phyloP scores from a whole-genome alignment of 2,888 invertebrate species.

The Catocala nupta region DNA sequence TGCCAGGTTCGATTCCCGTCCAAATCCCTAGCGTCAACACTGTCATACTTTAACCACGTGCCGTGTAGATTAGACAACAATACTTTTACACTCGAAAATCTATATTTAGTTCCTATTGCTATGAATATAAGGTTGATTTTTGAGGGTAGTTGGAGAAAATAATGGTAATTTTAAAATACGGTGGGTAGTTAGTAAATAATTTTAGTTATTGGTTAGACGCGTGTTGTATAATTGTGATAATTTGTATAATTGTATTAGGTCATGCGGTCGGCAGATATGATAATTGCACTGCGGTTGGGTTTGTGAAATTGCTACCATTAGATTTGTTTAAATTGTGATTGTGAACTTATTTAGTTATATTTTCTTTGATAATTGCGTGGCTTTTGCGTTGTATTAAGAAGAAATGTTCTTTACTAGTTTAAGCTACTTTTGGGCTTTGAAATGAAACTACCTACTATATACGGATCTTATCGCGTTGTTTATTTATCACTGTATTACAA shows the following conservation, averaged over 20 bases:
- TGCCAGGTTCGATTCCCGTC: constrained; percentile 46
- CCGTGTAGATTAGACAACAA: constrained; percentile 10
- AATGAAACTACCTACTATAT: no score
- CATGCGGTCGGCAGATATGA: constrained; percentile 24
- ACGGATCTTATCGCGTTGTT: no score
- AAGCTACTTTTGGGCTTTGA: no score
- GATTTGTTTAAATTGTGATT: constrained; percentile 15
- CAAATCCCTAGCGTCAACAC: constrained; percentile 50
- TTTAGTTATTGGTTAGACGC: constrained; percentile 45
- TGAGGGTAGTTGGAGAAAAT: background rate
- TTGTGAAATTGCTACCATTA: constrained; percentile 15
- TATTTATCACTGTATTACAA: no score
- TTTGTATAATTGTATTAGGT: constrained; percentile 51
- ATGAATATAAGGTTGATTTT: constrained; percentile 12
- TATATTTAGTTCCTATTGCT: background rate
- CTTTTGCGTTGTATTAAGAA: no score
- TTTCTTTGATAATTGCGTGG: no score
- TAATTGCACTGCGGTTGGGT: constrained; percentile 22
- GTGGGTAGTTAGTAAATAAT: constrained; percentile 29
- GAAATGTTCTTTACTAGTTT: no score
- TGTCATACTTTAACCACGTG: constrained; percentile 45
- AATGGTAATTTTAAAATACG: background rate
- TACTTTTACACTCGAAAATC: constrained; percentile 1
- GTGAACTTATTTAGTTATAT: background rate
- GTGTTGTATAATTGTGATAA: constrained; percentile 46